Percentiles rank a stretch among this genome's conserved stretches.
Evolutionary conservation across 2,797 vertebrate species (phyloP).

Genomic region (Calcarius lapponicus): DNA sequence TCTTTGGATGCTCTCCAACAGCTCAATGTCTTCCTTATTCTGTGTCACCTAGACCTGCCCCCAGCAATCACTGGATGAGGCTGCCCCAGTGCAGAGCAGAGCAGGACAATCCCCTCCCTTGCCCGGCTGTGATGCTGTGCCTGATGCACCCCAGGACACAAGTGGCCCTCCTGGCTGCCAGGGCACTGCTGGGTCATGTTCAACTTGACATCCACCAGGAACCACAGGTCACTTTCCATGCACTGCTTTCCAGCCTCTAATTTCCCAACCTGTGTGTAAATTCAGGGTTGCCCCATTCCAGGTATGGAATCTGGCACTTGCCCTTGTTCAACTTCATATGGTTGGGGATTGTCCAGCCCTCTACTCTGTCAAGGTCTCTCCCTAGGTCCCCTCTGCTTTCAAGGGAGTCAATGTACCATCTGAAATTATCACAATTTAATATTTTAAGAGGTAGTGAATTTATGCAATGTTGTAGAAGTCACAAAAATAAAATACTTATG

Average conservation of each 20-base stretch:
- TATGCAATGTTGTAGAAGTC: background rate
- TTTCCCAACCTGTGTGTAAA: no score
- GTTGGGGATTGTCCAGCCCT: background rate
- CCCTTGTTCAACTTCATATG: background rate
- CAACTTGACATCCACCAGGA: fast-evolving
- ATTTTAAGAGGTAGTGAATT: background rate
- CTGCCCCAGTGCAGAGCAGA: fast-evolving
- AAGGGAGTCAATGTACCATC: background rate
- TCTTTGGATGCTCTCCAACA: background rate
- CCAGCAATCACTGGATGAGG: background rate
- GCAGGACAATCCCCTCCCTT: background rate
- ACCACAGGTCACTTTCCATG: fast-evolving
- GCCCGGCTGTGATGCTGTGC: fast-evolving
- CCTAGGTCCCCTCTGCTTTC: background rate
- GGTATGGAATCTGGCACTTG: no score
- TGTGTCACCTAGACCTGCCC: fast-evolving
- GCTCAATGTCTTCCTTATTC: fast-evolving
- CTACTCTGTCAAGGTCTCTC: background rate
- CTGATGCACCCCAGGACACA: fast-evolving
- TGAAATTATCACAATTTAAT: background rate
- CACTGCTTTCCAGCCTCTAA: background rate
- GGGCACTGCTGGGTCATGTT: fast-evolving
- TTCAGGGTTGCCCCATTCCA: background rate
- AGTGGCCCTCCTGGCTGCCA: background rate
- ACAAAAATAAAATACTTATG: background rate